Percentiles rank a stretch among this genome's conserved stretches.
These are phyloP conservation scores for Onychomys arenicola DNA, from an alignment of 2,797 vertebrate species.

Conservation along the genomic window DNA sequence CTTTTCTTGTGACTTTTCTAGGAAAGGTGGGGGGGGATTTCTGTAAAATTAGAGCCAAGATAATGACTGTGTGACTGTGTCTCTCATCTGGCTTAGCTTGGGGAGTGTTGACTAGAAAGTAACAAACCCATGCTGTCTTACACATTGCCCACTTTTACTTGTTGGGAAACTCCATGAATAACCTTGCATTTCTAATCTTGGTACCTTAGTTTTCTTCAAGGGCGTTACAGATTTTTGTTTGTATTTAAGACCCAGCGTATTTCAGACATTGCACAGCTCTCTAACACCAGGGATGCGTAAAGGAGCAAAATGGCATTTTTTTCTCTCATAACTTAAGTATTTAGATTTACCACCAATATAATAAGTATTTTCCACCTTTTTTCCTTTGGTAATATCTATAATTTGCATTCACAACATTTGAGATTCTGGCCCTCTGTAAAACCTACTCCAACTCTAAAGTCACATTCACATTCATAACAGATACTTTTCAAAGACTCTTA, in stretches of 20 bases:
- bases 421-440: not conserved
- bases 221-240: not conserved
- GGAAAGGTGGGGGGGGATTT: not conserved
- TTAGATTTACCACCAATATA: constrained; percentile 23
- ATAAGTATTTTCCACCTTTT: constrained; percentile 15
- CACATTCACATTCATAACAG: not conserved
- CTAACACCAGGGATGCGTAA: not conserved
- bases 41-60: not conserved
- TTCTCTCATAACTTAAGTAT: not conserved
- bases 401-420: constrained; percentile 10
- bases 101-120: not conserved
- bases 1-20: not conserved
- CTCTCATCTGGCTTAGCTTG: not conserved
- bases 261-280: not conserved
- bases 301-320: not conserved
- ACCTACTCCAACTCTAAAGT: not conserved
- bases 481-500: constrained; percentile 1
- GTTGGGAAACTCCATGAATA: not conserved
- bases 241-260: not conserved
- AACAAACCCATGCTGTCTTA: not conserved
- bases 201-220: not conserved
- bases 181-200: not conserved
- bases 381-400: not conserved
- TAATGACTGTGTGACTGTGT: too few relatives aligned
- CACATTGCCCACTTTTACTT: not conserved